Conservation (phyloP, 1,140 invertebrate genomes). For the Episyrphus balteatus region DNA sequence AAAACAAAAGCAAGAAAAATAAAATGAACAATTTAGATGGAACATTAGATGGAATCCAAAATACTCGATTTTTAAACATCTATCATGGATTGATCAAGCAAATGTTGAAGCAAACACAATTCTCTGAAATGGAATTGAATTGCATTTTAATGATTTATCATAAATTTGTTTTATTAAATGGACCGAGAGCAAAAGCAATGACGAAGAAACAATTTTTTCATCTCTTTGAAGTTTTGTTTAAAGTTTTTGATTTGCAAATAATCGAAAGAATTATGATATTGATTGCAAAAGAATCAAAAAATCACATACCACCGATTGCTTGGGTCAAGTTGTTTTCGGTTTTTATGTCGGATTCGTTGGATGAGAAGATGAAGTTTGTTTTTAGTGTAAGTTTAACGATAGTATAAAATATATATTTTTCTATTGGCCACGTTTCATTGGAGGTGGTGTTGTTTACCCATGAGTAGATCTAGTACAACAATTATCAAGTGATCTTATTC, state of each 20-base stretch:
- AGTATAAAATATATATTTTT: too few species aligned
- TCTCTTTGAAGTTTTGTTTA: slow-evolving; percentile 23
- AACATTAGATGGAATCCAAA: slow-evolving; percentile 29
- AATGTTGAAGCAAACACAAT: slow-evolving; percentile 12
- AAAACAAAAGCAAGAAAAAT: too few species aligned
- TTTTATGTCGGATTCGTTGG: slow-evolving; percentile 17
- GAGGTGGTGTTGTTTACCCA: neutral
- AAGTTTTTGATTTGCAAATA: slow-evolving; percentile 22
- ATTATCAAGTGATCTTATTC: too few species aligned
- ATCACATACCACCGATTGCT: slow-evolving; percentile 16
- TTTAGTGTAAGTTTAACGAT: slow-evolving; percentile 15
- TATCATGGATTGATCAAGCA: slow-evolving; percentile 11
- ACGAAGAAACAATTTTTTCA: slow-evolving; percentile 24
- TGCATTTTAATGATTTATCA: slow-evolving; percentile 28
- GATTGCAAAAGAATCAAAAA: slow-evolving; percentile 20
- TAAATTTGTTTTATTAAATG: slow-evolving; percentile 26
- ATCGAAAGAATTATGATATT: slow-evolving; percentile 25
- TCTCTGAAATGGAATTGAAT: slow-evolving; percentile 18
- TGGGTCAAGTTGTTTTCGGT: slow-evolving; percentile 28
- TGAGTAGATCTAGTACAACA: too few species aligned
- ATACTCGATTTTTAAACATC: slow-evolving; percentile 18
- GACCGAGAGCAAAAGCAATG: slow-evolving; percentile 15
- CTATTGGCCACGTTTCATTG: neutral
- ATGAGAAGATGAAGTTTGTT: slow-evolving; percentile 18
- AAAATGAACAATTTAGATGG: slow-evolving; percentile 26